Conservation (phyloP, 2,888 invertebrate genomes). For the Agrochola lota region DNA sequence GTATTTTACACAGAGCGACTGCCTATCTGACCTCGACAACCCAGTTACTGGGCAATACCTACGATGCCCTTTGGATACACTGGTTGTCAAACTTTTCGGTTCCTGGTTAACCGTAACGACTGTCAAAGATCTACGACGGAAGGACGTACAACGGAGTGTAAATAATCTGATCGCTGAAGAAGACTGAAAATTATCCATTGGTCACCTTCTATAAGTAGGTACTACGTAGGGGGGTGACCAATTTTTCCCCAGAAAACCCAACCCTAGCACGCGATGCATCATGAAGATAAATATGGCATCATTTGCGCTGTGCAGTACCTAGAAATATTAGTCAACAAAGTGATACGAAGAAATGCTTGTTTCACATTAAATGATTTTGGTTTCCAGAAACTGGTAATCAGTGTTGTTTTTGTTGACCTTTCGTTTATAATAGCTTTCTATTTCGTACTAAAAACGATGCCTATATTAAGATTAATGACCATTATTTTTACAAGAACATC, state of each 20-base stretch:
- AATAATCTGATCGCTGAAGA: neutral
- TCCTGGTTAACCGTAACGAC: too few relatives aligned
- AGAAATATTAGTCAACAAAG: slow-evolving; percentile 29
- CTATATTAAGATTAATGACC: neutral
- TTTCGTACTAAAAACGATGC: slow-evolving; percentile 15
- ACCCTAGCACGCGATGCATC: neutral
- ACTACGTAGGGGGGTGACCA: neutral
- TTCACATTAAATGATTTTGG: slow-evolving; percentile 4
- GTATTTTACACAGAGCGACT: neutral
- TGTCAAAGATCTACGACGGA: neutral
- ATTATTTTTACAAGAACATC: neutral
- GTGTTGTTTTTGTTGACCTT: slow-evolving; percentile 34
- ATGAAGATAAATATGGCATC: slow-evolving; percentile 18
- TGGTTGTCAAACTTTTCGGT: neutral
- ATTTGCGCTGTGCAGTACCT: neutral
- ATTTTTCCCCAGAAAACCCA: neutral
- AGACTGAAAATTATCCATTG: neutral
- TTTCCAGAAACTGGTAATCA: slow-evolving; percentile 37
- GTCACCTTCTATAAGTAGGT: too few relatives aligned
- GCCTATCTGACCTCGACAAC: neutral
- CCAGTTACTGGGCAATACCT: neutral
- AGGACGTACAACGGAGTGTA: neutral
- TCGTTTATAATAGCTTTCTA: neutral
- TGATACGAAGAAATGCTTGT: slow-evolving; percentile 36
- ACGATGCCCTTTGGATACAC: neutral